A percentile compares a stretch with the other conserved stretches of the same genome.
phyloP scores from a whole-genome alignment of 2,113 vertebrate species.

The Anarhynchus alexandrinus region DNA sequence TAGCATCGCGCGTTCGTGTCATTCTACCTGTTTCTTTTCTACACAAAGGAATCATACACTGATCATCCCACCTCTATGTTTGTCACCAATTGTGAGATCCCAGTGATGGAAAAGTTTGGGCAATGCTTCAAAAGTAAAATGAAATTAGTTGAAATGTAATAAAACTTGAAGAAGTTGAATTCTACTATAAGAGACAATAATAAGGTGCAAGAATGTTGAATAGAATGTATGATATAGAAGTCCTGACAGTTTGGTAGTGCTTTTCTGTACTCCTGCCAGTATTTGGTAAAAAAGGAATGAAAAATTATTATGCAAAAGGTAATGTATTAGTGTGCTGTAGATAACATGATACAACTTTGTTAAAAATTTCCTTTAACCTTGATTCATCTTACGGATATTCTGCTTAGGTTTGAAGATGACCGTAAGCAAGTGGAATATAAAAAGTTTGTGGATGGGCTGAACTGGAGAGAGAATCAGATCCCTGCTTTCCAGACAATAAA shows the following conservation, averaged over 20 bases:
- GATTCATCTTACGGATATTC: constrained; percentile 7
- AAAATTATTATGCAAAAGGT: background rate
- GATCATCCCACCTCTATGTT: background rate
- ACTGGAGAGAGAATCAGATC: constrained; percentile 81
- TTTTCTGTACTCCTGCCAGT: background rate
- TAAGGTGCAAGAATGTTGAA: background rate
- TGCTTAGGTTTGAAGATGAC: constrained; percentile 74
- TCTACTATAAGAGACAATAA: background rate
- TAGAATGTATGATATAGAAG: background rate
- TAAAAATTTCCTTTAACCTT: background rate
- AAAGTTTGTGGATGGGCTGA: constrained; percentile 77
- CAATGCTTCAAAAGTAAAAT: background rate
- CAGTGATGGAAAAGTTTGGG: background rate
- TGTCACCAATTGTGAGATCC: background rate
- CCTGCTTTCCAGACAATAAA: constrained; percentile 16
- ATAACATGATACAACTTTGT: background rate
- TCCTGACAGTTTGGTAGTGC: background rate
- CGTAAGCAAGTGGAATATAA: constrained; percentile 80
- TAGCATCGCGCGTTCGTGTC: background rate
- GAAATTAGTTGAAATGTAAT: background rate
- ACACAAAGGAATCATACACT: background rate
- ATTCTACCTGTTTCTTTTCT: background rate
- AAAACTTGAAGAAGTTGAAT: background rate
- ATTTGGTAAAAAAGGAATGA: background rate
- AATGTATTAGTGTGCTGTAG: background rate